A percentile compares a stretch with the other conserved stretches of the same genome.
Evolutionary conservation across 2,113 vertebrate species (phyloP).

Genomic region (Dascyllus trimaculatus): DNA sequence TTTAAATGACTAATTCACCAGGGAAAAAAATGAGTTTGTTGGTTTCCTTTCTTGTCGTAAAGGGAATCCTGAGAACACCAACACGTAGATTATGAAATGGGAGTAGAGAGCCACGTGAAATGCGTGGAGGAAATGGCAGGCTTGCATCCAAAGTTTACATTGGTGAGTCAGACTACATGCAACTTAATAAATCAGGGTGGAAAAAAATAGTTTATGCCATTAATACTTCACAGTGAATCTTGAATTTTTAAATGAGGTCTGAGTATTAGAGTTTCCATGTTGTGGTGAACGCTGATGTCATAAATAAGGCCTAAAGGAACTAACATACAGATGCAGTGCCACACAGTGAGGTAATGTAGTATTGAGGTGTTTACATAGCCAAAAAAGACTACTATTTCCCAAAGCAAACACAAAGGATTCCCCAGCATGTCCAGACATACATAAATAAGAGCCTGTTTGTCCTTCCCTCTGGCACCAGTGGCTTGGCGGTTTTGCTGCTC

Average conservation of each 20-base stretch:
- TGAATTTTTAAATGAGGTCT: not conserved
- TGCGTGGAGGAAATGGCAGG: no score
- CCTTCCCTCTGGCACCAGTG: slow-evolving; percentile 35
- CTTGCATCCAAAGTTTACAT: no score
- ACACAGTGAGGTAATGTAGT: not conserved
- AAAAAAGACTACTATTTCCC: slow-evolving; percentile 16
- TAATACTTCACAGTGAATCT: not conserved
- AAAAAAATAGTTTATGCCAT: not conserved
- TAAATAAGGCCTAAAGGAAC: not conserved
- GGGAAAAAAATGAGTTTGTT: no score
- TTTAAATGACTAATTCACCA: no score
- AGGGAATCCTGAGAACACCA: no score
- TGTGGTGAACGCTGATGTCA: not conserved
- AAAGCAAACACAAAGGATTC: not conserved
- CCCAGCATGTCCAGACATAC: slow-evolving; percentile 28
- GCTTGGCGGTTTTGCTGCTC: slow-evolving; percentile 1
- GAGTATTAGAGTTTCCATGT: not conserved
- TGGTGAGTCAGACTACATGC: not conserved
- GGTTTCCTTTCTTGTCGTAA: no score
- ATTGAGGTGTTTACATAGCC: not conserved
- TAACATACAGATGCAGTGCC: slow-evolving; percentile 4
- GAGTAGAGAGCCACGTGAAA: no score
- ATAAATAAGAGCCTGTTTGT: slow-evolving; percentile 47
- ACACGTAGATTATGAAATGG: no score
- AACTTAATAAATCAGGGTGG: not conserved